A percentile compares a stretch with the other conserved stretches of the same genome.
Conservation (phyloP, 2,888 invertebrate species). For the Aphidius colemani region DNA sequence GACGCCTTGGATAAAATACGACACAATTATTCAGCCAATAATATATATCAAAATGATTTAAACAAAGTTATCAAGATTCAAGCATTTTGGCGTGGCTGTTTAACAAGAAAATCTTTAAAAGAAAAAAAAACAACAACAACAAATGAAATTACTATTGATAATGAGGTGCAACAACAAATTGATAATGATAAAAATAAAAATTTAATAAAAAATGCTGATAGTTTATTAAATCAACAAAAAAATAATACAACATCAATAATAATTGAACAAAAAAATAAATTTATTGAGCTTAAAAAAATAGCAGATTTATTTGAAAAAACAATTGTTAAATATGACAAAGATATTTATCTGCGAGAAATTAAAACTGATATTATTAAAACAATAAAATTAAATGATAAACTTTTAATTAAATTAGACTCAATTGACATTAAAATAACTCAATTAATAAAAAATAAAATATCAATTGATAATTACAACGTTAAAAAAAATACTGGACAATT, state of each 20-base stretch:
- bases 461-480: conserved; percentile 73
- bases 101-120: conserved; percentile 67
- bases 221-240: conserved; percentile 70
- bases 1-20: conserved; percentile 70
- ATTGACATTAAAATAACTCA: conserved; percentile 83
- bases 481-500: conserved; percentile 73
- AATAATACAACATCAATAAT: conserved; percentile 67
- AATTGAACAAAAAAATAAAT: conserved; percentile 65
- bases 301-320: conserved; percentile 73
- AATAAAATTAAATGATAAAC: conserved; percentile 73
- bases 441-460: conserved; percentile 77
- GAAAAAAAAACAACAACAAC: not conserved
- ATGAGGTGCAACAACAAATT: conserved; percentile 57
- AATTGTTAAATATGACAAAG: conserved; percentile 71
- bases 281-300: conserved; percentile 70
- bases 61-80: conserved; percentile 69
- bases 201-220: conserved; percentile 61
- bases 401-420: conserved; percentile 74
- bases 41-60: conserved; percentile 61
- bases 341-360: conserved; percentile 68
- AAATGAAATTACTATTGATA: conserved; percentile 54
- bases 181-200: conserved; percentile 65
- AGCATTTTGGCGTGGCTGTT: conserved; percentile 70
- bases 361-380: conserved; percentile 75
- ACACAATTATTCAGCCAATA: conserved; percentile 61